Base-by-base conservation (phyloP, 2,888 invertebrate species). In the Cepaea hortensis region DNA sequence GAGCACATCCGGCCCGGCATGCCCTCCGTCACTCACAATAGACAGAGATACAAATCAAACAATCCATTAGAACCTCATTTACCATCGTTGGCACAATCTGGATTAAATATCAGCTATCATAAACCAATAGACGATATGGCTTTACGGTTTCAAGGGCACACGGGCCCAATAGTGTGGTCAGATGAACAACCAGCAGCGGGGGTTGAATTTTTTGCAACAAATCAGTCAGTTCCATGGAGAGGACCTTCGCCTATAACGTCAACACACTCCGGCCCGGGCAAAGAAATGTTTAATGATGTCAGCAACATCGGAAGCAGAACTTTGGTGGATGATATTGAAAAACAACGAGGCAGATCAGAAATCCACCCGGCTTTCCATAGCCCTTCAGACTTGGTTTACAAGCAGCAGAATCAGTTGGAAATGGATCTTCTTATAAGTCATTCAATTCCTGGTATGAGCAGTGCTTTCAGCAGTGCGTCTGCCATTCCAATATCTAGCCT, bases 21-120 rank as follows among this genome's bases (percentile, higher is more conserved):
- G 77, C 70, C 86, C 3, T 82, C 86, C 11, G 85, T 86, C 18
- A 70, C 76, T 2, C 86, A 86, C 46, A 82, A 86, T 20, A 68
- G 86, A 18, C 81, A 82, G 68, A 46, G 86, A 5, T 86, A 86
- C 61, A 65, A 61, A 72, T 70, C 68, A 18, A 77, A 48, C 62
- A 70, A 13, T 20, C 18, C 23, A 13, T 7, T 48, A 9, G 72
- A 70, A 2, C 62, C 85, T 15, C 68, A 68, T 15, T 18, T 73
- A 35, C 18, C 70, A 61, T 18, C 55, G 4, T 65, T 80, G 35
- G 20, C 50, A 2, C 80, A 72, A 9, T 20, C 73, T 48, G 48
- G 18, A 0, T 23, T 85, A 46, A 61, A 35, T 15, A 72, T 20
- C 68, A 62, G 48, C 13, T 85, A 80, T 23, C 73, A 70, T 18